Evolutionary conservation across 2,113 vertebrate species (phyloP), one percentile per base, ranked within the genome.

Genomic region (Ptilorrhoa leucosticta): DNA sequence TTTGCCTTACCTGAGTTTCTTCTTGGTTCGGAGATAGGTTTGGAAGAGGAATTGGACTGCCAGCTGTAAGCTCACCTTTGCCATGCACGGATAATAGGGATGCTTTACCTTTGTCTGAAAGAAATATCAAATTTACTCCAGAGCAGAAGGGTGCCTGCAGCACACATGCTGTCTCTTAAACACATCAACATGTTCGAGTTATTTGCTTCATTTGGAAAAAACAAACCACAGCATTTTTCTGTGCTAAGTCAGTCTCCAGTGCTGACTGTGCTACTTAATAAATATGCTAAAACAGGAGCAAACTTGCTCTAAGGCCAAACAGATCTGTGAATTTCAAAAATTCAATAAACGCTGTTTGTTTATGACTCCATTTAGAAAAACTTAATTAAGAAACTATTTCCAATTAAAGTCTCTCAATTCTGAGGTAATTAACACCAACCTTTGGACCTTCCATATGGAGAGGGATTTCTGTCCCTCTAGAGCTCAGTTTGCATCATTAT

Each of bases 1-100:
- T 39, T 56, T 68, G 70, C 20, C 76, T 78, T 90, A 99, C 99
- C 99, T 98, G 97, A 99, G 99, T 96, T 99, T 99, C 97, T 99
- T 99, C 97, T 99, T 99, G 97, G 99, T 99, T 96, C 99, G 98
- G 81, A 99, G 98, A 92, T 99, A 99, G 47, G 99, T 99, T 97
- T 99, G 99, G 96, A 99, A 98, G 92, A 99, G 99, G 95, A 99
- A 99, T 3, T 99, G 99, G 87, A 99, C 98, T 53, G 99, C 98
- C 94, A 99, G 98, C 96, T 99, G 99, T 87, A 99, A 97, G 96
- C 99, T 99, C 83, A 98, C 99, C 96, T 98, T 99, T 81, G 99
- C 99, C 99, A 99, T 99, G 19, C 98, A 98, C n/a, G 99, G 99
- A 90, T 99, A 99, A 93, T 98, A 98, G 4, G 98, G 98, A 95